phyloP scores from a whole-genome alignment of 64 coral and sea anemone species.

The Pocillopora verrucosa region DNA sequence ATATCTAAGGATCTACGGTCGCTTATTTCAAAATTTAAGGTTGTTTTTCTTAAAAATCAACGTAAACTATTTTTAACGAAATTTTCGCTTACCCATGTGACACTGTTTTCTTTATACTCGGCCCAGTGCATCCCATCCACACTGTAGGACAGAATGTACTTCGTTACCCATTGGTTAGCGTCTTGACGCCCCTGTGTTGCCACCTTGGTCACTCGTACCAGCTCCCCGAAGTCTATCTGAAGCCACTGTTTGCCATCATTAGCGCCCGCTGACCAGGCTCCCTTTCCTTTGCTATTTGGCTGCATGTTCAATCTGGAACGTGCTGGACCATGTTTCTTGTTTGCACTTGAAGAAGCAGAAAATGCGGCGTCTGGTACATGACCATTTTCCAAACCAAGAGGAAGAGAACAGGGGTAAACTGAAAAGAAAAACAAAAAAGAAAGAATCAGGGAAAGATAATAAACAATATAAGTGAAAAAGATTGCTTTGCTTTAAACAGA shows the following conservation, averaged over 20 bases:
- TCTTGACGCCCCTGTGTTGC: constrained; percentile 20
- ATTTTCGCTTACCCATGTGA: neutral
- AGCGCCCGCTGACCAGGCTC: neutral
- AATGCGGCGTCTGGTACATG: constrained; percentile 30
- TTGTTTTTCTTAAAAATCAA: too few relatives aligned
- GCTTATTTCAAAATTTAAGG: too few relatives aligned
- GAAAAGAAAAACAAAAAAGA: neutral
- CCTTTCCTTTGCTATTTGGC: neutral
- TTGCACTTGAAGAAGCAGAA: neutral
- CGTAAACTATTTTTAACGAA: neutral
- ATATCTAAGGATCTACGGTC: too few relatives aligned
- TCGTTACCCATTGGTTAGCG: neutral
- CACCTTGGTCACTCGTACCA: constrained; percentile 17
- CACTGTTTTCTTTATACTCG: constrained; percentile 30
- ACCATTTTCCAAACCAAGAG: constrained; percentile 21
- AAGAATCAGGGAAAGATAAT: neutral
- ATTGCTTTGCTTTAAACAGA: too few relatives aligned
- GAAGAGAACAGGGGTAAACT: constrained; percentile 30
- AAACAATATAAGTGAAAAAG: too few relatives aligned
- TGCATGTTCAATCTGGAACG: constrained; percentile 20
- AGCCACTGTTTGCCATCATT: constrained; percentile 25
- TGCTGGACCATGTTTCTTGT: neutral
- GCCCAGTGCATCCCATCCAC: constrained; percentile 21
- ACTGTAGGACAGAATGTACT: constrained; percentile 22
- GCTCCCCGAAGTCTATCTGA: constrained; percentile 19